These are phyloP conservation scores for Callipepla squamata DNA, from an alignment of 2,113 vertebrate species.

Conservation along the genomic window DNA sequence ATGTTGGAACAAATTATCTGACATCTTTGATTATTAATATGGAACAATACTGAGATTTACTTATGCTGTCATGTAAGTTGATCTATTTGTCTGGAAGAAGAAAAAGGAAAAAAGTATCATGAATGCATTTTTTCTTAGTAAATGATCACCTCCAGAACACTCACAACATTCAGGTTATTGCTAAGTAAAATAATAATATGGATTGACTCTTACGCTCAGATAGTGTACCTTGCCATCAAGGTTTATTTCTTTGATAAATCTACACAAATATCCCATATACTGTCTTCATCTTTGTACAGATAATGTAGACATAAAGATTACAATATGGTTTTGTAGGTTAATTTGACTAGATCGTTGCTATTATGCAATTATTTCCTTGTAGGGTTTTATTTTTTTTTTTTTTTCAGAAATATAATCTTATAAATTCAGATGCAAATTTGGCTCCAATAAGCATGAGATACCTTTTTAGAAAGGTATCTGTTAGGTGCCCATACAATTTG, in stretches of 20 bases:
- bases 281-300: background rate
- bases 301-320: background rate
- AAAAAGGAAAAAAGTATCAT: background rate
- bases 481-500: fast-evolving
- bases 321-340: background rate
- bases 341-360: fast-evolving
- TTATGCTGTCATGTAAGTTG: background rate
- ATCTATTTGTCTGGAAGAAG: background rate
- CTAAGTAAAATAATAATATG: background rate
- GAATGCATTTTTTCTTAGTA: background rate
- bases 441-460: background rate
- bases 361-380: background rate
- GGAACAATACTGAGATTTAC: background rate
- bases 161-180: background rate
- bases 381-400: background rate
- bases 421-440: background rate
- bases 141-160: background rate
- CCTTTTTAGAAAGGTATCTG: background rate
- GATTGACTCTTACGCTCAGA: background rate
- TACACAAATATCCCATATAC: fast-evolving
- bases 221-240: background rate
- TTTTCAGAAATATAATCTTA: background rate
- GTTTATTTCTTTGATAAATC: background rate
- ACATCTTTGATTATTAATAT: background rate
- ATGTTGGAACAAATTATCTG: background rate